phyloP scores from a whole-genome alignment of 2,888 invertebrate genomes.

The Leucophora obtusa region DNA sequence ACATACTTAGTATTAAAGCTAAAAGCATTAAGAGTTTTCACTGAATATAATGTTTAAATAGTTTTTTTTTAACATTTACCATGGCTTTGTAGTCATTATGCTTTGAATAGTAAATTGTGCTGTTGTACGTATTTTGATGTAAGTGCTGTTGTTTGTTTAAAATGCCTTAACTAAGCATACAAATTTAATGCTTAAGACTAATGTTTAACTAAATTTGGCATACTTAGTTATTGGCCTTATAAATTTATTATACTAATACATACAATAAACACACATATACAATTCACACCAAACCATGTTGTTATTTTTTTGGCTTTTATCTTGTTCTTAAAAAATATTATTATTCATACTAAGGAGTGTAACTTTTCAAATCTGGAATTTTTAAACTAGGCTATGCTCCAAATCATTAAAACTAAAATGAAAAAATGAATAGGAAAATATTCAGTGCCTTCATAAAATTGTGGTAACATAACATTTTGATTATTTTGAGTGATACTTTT shows the following conservation, averaged over 20 bases:
- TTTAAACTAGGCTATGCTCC: no score
- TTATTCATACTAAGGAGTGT: no score
- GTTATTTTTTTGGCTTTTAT: conserved; percentile 31
- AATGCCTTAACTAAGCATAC: conserved; percentile 21
- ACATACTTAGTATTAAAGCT: no score
- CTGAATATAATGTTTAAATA: no score
- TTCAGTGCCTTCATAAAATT: no score
- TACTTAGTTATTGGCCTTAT: conserved; percentile 52
- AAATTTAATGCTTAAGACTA: conserved; percentile 42
- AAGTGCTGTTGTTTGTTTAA: background rate
- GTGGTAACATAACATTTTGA: no score
- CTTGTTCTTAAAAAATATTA: background rate
- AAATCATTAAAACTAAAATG: no score
- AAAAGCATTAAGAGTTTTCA: no score
- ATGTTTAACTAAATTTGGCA: conserved; percentile 55
- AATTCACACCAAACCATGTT: conserved; percentile 25
- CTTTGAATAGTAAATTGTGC: background rate
- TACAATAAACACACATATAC: conserved; percentile 20
- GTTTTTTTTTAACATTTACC: background rate
- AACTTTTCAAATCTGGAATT: no score
- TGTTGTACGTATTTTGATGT: background rate
- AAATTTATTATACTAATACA: conserved; percentile 43
- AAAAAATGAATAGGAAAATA: no score
- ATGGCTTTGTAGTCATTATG: background rate
- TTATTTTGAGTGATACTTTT: no score